phyloP scores from a whole-genome alignment of 64 coral and sea anemone species.

The Astreopora myriophthalma region DNA sequence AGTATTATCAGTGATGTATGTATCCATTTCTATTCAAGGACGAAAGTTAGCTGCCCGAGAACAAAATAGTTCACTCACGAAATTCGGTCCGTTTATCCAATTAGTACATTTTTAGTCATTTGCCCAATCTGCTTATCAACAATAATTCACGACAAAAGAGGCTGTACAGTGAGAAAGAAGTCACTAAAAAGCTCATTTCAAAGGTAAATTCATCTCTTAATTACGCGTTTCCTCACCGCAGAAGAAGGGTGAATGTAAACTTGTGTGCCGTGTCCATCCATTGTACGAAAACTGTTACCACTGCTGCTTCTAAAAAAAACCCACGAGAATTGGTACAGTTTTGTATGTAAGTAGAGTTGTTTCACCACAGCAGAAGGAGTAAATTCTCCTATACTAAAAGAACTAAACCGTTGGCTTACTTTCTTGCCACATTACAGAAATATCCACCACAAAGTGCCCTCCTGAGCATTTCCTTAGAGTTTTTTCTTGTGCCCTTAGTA shows the following conservation, averaged over 20 bases:
- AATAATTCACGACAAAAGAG: background rate
- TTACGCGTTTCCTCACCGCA: slow-evolving; percentile 5
- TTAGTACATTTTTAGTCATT: no score
- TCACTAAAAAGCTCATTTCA: background rate
- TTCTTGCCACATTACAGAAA: slow-evolving; percentile 88
- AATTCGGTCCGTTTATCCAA: no score
- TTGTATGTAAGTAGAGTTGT: background rate
- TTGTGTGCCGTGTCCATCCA: slow-evolving; percentile 89
- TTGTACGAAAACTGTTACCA: slow-evolving; percentile 85
- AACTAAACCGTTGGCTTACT: slow-evolving; percentile 17
- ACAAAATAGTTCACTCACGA: no score
- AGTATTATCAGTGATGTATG: background rate
- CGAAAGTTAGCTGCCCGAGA: background rate
- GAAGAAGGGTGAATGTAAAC: slow-evolving; percentile 92
- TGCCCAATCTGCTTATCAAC: background rate
- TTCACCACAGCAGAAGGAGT: background rate
- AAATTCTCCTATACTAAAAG: background rate
- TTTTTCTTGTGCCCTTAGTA: background rate
- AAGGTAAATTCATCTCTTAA: background rate
- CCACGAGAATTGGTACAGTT: background rate
- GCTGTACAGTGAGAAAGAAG: background rate
- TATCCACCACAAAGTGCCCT: slow-evolving; percentile 77
- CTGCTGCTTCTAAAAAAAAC: slow-evolving; percentile 42
- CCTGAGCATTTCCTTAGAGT: slow-evolving; percentile 52
- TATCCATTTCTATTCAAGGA: background rate